Conservation (phyloP, 2,888 invertebrate genomes). For the Sinhomidia bicolor region DNA sequence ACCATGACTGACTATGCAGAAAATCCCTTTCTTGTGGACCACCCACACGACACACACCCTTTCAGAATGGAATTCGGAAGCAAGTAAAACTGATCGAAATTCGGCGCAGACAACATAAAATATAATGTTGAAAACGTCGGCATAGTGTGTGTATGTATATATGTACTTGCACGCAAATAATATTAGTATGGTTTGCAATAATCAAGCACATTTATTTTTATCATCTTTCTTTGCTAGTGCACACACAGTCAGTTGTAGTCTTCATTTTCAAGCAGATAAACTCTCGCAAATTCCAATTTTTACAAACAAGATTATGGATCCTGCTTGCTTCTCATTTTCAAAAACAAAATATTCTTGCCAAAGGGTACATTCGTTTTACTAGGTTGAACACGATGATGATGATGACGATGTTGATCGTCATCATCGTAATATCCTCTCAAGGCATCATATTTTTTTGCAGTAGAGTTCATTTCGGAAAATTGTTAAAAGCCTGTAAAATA, state of each 20-base stretch:
- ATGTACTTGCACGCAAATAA: background rate
- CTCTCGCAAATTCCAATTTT: constrained; percentile 51
- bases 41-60: constrained; percentile 48
- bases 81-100: constrained; percentile 4
- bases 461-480: constrained; percentile 14
- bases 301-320: background rate
- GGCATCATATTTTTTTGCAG: constrained; percentile 11
- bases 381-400: background rate
- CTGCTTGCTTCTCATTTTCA: background rate
- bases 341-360: background rate
- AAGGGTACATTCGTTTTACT: background rate
- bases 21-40: constrained; percentile 26
- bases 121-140: too few relatives aligned
- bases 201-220: background rate
- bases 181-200: background rate
- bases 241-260: constrained; percentile 27
- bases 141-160: too few relatives aligned
- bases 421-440: background rate
- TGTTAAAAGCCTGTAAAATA: constrained; percentile 6
- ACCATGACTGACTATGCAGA: background rate
- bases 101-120: background rate
- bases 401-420: too few relatives aligned
- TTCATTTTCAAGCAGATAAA: constrained; percentile 45
- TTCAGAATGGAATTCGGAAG: constrained; percentile 11
- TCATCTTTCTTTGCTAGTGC: background rate